A percentile compares a stretch with the other conserved stretches of the same genome.
Conservation (phyloP, 2,888 invertebrate species). For the Andrena bicolor region DNA sequence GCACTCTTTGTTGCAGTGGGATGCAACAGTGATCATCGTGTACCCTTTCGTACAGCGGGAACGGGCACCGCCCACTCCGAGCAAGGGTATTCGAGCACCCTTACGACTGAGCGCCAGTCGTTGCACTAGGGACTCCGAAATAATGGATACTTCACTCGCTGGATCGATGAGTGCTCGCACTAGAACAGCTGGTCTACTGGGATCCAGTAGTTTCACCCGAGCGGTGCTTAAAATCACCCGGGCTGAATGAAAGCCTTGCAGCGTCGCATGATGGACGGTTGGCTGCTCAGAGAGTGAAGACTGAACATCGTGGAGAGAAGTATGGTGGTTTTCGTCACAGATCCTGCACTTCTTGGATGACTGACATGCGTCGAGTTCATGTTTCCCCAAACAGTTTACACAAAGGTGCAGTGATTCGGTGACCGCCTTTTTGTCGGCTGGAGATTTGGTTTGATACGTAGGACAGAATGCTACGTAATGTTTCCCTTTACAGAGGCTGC, state of each 20-base stretch:
- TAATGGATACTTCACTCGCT: background rate
- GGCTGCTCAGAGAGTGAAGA: rapidly evolving
- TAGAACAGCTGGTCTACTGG: background rate
- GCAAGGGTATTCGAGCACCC: background rate
- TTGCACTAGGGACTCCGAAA: background rate
- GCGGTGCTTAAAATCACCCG: background rate
- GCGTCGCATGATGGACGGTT: background rate
- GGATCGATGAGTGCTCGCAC: constrained; percentile 1
- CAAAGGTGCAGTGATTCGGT: background rate
- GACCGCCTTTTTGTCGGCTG: background rate
- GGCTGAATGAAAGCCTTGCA: too few species aligned
- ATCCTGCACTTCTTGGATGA: background rate
- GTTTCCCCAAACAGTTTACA: background rate
- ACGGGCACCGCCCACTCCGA: background rate
- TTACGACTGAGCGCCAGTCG: background rate
- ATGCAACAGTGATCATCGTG: background rate
- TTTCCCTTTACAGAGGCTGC: background rate
- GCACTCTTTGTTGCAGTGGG: too few species aligned
- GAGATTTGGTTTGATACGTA: background rate
- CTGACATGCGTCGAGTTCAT: background rate
- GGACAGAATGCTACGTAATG: background rate
- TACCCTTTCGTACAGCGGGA: background rate
- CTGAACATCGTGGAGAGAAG: background rate
- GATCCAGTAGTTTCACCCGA: background rate
- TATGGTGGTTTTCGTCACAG: background rate